A percentile compares a stretch with the other conserved stretches of the same genome.
Evolutionary conservation across 1,140 invertebrate species (phyloP).

Genomic region (Neodiprion fabricii): DNA sequence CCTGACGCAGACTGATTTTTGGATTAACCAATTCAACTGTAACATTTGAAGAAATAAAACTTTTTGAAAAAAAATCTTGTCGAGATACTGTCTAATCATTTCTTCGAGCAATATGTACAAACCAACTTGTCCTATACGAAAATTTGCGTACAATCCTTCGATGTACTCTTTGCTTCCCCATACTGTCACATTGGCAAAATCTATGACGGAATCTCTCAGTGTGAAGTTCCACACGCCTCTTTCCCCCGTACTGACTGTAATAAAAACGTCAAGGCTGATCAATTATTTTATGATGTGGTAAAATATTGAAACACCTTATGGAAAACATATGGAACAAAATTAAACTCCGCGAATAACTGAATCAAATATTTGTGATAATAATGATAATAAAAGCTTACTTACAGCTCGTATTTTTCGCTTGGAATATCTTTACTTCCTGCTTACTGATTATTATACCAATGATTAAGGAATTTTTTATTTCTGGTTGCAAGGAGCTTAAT

Average conservation of each 20-base stretch:
- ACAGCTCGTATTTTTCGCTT: constrained; percentile 44
- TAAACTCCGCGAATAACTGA: background rate
- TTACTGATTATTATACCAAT: constrained; percentile 55
- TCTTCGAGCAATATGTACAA: constrained; percentile 27
- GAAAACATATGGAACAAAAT: background rate
- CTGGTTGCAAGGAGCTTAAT: constrained; percentile 42
- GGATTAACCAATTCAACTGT: constrained; percentile 69
- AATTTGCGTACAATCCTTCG: constrained; percentile 63
- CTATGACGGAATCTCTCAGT: constrained; percentile 69
- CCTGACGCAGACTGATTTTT: constrained; percentile 63
- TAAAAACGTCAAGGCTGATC: constrained; percentile 22
- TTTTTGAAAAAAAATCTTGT: constrained; percentile 25
- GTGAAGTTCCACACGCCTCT: constrained; percentile 74
- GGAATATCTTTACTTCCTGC: constrained; percentile 49
- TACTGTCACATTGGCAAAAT: constrained; percentile 73
- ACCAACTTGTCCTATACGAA: constrained; percentile 72
- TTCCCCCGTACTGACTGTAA: constrained; percentile 48
- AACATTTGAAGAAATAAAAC: constrained; percentile 37
- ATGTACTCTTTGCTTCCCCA: constrained; percentile 71
- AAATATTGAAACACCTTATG: background rate
- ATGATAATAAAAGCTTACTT: constrained; percentile 25
- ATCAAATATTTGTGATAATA: background rate
- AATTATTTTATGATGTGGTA: background rate
- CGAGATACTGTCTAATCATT: constrained; percentile 18
- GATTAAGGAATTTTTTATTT: constrained; percentile 51